These are phyloP conservation scores for Alloplasta piceator DNA, from an alignment of 2,888 invertebrate species.

Conservation along the genomic window DNA sequence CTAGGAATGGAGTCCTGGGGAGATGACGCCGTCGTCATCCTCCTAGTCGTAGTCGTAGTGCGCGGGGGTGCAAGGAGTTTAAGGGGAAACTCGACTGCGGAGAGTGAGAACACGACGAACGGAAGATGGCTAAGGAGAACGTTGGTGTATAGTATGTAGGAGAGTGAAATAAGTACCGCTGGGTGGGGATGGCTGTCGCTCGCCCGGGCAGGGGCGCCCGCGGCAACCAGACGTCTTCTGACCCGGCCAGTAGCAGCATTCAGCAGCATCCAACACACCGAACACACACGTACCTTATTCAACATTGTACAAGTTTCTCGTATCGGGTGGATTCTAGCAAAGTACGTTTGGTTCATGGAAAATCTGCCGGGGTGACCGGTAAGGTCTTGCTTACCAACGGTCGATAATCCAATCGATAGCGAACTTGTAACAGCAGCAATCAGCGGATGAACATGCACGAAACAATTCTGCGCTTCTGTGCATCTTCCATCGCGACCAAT, in stretches of 20 bases:
- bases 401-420: too few relatives aligned
- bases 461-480: too few relatives aligned
- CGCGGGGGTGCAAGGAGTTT: constrained; percentile 48
- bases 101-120: constrained; percentile 63
- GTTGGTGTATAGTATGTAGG: constrained; percentile 66
- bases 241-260: constrained; percentile 83
- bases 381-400: too few relatives aligned
- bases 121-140: constrained; percentile 68
- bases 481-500: too few relatives aligned
- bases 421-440: too few relatives aligned
- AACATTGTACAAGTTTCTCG: constrained; percentile 41
- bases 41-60: too few relatives aligned
- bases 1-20: constrained; percentile 76
- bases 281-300: background rate
- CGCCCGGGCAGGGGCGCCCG: constrained; percentile 80
- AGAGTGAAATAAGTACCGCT: constrained; percentile 69
- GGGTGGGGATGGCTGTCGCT: constrained; percentile 82
- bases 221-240: constrained; percentile 82
- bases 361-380: constrained; percentile 12
- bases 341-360: constrained; percentile 67
- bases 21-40: constrained; percentile 67
- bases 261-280: constrained; percentile 38
- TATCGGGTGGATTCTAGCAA: constrained; percentile 76
- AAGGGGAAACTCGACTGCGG: constrained; percentile 63
- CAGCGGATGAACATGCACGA: too few relatives aligned